Evolutionary conservation across 2,797 vertebrate genomes (phyloP).

Genomic region (Xiphophorus birchmanni): DNA sequence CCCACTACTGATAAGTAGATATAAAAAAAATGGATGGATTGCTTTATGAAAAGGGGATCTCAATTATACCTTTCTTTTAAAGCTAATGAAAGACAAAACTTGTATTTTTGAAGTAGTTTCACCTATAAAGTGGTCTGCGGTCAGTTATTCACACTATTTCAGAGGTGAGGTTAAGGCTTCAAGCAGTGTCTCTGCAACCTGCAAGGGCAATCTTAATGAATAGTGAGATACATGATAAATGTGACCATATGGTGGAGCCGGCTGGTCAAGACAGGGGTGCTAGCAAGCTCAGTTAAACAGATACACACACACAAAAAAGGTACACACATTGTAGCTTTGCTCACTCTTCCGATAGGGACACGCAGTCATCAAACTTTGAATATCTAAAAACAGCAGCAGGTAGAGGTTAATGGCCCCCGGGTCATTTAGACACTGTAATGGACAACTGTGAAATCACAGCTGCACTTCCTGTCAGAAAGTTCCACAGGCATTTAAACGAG

Average conservation of each 20-base stretch:
- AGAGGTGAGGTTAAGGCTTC: slow-evolving; percentile 71
- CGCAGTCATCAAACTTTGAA: slow-evolving; percentile 70
- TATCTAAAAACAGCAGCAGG: slow-evolving; percentile 72
- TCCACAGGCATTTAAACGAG: slow-evolving; percentile 58
- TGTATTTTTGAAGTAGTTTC: slow-evolving; percentile 34
- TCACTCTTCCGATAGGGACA: slow-evolving; percentile 63
- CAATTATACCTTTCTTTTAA: neutral
- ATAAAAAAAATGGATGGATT: neutral
- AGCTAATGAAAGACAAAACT: slow-evolving; percentile 14
- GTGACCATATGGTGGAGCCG: slow-evolving; percentile 84
- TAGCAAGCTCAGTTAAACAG: slow-evolving; percentile 65
- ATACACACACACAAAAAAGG: slow-evolving; percentile 34
- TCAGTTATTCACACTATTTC: slow-evolving; percentile 47
- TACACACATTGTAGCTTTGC: slow-evolving; percentile 33
- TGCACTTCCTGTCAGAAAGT: slow-evolving; percentile 69
- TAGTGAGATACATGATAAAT: slow-evolving; percentile 84
- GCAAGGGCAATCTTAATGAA: slow-evolving; percentile 85
- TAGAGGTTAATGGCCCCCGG: slow-evolving; percentile 77
- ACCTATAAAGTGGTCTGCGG: slow-evolving; percentile 49
- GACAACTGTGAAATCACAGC: slow-evolving; percentile 62
- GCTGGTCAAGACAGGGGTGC: slow-evolving; percentile 81
- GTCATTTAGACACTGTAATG: slow-evolving; percentile 63
- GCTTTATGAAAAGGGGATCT: neutral
- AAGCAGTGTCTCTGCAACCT: slow-evolving; percentile 76
- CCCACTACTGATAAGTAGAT: neutral